Conservation (phyloP, 2,888 invertebrate genomes). For the Strigamia transsilvanica region DNA sequence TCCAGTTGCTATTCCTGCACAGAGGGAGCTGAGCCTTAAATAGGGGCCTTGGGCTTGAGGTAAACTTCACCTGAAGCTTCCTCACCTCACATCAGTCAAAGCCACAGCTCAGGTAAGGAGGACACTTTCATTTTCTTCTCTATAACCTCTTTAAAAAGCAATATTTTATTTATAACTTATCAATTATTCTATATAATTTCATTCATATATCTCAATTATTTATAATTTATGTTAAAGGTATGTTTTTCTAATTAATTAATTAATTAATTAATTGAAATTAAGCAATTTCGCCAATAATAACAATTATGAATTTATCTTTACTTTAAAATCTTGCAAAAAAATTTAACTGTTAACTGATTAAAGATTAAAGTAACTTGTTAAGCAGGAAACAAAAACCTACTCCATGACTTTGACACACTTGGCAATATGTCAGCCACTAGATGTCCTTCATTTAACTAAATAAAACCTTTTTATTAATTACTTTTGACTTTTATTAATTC, state of each 20-base stretch:
- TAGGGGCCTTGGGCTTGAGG: conserved; percentile 44
- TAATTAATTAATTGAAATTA: not conserved
- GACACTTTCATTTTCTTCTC: conserved; percentile 36
- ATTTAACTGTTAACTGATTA: not conserved
- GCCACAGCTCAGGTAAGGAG: conserved; percentile 38
- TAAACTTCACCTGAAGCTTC: conserved; percentile 45
- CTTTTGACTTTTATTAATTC: not conserved
- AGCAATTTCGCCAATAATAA: not conserved
- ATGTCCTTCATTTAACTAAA: not conserved
- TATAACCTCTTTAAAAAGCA: not conserved
- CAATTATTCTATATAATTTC: not conserved
- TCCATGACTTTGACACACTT: conserved; percentile 43
- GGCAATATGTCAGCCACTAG: conserved; percentile 9
- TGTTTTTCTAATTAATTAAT: not conserved
- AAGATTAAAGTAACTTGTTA: conserved; percentile 26
- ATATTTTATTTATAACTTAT: not conserved
- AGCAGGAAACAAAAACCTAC: conserved; percentile 33
- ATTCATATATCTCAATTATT: too few relatives aligned
- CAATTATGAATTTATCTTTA: not conserved
- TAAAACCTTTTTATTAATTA: not conserved
- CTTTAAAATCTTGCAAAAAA: not conserved
- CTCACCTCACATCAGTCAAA: conserved; percentile 46
- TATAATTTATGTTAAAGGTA: too few relatives aligned
- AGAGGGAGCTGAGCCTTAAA: conserved; percentile 49
- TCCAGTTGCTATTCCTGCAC: conserved; percentile 22